These are phyloP conservation scores for Forbesichthys agassizii DNA, from an alignment of 2,113 vertebrate genomes.

Conservation along the genomic window DNA sequence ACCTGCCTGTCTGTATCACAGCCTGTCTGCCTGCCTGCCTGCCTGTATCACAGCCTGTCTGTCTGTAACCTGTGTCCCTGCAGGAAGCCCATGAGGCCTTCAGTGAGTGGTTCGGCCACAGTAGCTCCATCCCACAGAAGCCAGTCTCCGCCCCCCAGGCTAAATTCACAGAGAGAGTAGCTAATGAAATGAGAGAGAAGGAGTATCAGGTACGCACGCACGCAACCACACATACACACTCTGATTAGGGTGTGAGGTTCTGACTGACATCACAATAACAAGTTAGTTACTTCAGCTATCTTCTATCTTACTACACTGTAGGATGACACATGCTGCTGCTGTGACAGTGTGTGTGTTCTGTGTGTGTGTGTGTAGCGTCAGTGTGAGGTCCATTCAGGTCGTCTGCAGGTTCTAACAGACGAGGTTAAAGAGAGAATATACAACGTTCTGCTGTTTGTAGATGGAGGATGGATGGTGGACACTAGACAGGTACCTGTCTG, in stretches of 20 bases:
- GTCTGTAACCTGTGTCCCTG: not conserved
- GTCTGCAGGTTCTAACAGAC: conserved; percentile 86
- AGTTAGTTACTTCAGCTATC: no score
- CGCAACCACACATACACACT: not conserved
- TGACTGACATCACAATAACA: no score
- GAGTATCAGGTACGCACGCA: conserved; percentile 84
- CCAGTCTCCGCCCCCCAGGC: conserved; percentile 82
- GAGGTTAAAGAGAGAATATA: conserved; percentile 97
- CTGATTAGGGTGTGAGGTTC: no score
- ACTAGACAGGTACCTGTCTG: conserved; percentile 80
- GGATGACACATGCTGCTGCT: not conserved
- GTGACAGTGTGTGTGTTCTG: conserved; percentile 1
- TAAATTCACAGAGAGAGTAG: conserved; percentile 93
- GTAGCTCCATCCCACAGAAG: conserved; percentile 88
- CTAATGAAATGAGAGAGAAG: conserved; percentile 93
- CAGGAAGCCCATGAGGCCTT: conserved; percentile 98
- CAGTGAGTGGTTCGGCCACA: conserved; percentile 95
- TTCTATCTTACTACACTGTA: no score
- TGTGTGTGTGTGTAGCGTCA: conserved; percentile 75
- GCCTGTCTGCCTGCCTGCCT: no score
- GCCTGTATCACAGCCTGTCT: not conserved
- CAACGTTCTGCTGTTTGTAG: conserved; percentile 95
- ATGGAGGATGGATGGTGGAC: conserved; percentile 99
- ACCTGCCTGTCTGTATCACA: no score
- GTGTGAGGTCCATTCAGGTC: conserved; percentile 85